phyloP scores from a whole-genome alignment of 2,797 vertebrate species.

The Diplodus puntazzo region DNA sequence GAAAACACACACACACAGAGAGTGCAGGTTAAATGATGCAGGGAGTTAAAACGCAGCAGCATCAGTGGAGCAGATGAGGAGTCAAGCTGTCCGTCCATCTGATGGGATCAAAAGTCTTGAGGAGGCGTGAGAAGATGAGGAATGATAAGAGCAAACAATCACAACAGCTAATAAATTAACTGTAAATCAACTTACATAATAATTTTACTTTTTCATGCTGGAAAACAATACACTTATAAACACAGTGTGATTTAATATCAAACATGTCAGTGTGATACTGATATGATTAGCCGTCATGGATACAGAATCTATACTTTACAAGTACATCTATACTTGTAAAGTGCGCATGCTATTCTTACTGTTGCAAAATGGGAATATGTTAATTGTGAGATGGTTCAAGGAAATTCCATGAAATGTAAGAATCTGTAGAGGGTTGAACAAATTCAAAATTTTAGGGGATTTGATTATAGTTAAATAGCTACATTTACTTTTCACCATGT shows the following conservation, averaged over 20 bases:
- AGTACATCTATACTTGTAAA: neutral
- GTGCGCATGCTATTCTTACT: neutral
- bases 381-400: neutral
- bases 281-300: neutral
- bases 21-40: neutral
- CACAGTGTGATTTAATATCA: conserved; percentile 43
- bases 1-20: neutral
- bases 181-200: conserved; percentile 47
- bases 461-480: neutral
- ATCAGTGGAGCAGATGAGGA: neutral
- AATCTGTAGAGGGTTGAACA: neutral
- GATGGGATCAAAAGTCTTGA: conserved; percentile 28
- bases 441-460: neutral
- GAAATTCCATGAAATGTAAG: neutral
- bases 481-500: too few relatives aligned
- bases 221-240: conserved; percentile 63
- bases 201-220: conserved; percentile 62
- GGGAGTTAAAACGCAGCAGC: conserved; percentile 1
- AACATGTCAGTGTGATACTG: conserved; percentile 4
- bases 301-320: too few relatives aligned
- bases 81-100: conserved; percentile 35
- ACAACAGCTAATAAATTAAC: neutral
- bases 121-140: conserved; percentile 1
- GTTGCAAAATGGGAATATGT: neutral
- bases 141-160: neutral